Evolutionary conservation across 2,888 invertebrate genomes (phyloP).

Genomic region (Machimus rusticus): DNA sequence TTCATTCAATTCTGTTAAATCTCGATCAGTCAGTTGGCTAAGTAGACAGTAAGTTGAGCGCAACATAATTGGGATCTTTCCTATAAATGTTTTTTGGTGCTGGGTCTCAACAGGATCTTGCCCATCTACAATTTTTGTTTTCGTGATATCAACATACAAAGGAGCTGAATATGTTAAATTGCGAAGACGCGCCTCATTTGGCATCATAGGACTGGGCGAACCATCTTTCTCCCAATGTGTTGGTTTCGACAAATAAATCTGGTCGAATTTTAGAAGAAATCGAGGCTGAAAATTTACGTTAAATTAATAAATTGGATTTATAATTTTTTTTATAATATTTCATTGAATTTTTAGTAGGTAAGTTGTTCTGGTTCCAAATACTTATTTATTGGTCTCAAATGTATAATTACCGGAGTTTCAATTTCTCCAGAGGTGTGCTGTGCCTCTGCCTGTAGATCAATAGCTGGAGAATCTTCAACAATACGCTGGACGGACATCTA

Average conservation of each 20-base stretch:
- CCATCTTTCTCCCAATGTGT: constrained; percentile 99
- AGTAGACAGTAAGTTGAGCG: constrained; percentile 96
- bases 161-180: constrained; percentile 99
- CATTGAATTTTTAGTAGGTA: too few relatives aligned
- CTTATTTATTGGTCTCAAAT: not conserved
- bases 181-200: constrained; percentile 96
- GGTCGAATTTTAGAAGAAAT: constrained; percentile 96
- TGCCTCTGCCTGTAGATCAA: constrained; percentile 96
- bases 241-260: constrained; percentile 98
- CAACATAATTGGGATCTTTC: constrained; percentile 99
- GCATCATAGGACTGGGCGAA: constrained; percentile 99
- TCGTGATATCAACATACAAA: constrained; percentile 97
- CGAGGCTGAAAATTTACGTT: constrained; percentile 69
- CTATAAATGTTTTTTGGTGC: constrained; percentile 78
- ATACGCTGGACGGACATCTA: constrained; percentile 98
- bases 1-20: constrained; percentile 98
- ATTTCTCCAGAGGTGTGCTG: constrained; percentile 95
- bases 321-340: not conserved
- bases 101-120: constrained; percentile 87
- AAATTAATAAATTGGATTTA: not conserved
- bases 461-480: constrained; percentile 98
- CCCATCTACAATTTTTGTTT: constrained; percentile 91
- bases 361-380: too few relatives aligned
- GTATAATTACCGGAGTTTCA: constrained; percentile 73
- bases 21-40: constrained; percentile 95